Evolutionary conservation across 53 echinoderm and acorn worm species (phyloP).

Genomic region (Echinarachnius parma): DNA sequence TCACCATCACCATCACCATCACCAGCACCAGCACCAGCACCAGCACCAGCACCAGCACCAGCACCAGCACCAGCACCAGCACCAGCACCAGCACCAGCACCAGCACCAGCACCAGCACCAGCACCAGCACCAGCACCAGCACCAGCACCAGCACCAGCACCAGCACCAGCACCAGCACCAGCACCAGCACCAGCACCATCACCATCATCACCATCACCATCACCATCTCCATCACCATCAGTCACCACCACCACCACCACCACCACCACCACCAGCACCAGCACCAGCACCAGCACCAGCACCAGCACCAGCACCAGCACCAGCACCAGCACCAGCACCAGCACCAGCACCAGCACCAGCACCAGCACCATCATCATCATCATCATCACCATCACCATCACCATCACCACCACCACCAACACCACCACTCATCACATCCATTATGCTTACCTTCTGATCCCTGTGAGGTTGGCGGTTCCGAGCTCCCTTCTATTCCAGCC

Average conservation of each 20-base stretch:
- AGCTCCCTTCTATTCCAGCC: constrained; percentile 10
- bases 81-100: not conserved
- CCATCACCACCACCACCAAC: constrained; percentile 8
- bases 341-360: not conserved
- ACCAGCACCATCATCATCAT: not conserved
- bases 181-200: no score
- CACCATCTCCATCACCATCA: no score
- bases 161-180: no score
- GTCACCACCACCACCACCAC: not conserved
- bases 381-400: not conserved
- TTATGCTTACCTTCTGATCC: constrained; percentile 20
- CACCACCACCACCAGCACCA: not conserved
- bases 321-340: not conserved
- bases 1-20: not conserved
- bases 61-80: not conserved
- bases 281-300: not conserved
- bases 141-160: constrained; percentile 1
- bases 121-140: constrained; percentile 1
- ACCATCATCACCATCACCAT: no score
- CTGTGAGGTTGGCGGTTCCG: constrained; percentile 1
- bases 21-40: not conserved
- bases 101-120: not conserved
- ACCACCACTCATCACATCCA: constrained; percentile 56
- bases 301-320: not conserved
- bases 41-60: not conserved